Base-by-base conservation (phyloP, 2,888 invertebrate genomes). In the Allophyes oxyacanthae region DNA sequence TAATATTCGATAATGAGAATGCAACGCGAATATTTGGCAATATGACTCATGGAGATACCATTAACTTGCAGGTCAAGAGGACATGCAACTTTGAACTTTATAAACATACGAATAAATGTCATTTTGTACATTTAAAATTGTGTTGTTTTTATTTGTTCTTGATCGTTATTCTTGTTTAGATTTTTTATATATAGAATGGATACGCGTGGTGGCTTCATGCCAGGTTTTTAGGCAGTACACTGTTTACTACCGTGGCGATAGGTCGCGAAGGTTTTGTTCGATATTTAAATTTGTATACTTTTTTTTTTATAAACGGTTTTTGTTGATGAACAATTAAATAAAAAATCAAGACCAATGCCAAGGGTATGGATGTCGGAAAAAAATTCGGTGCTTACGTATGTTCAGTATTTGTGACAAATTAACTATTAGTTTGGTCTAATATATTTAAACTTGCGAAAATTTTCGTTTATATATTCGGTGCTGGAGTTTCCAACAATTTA, bases 161-260 rank as follows among this genome's bases (percentile, higher is more conserved):
- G 68, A 74, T 73, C 63, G 64, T 76, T 76, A 69, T 73, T 74
- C 74, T 53, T 77, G 65, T 75, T 76, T 73, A 75, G 75, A 40
- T 74, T 77, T 74, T 80, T 79, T 87, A 85, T 84, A 81, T 86
- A 86, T 86, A 87, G 83, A 81, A 71, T 50, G 51, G 63, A 70
- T 70, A 73, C 68, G 68, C 60, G 57, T 51, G 57, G 78, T 89
- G 90, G 91, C 86, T 67, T 26, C 13, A 66, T 83, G 91, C 90
- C 91, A 91, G 84, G 67, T 68, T 66, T 69, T 62, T 46, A 52
- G 56, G 74, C 84, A 90, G 89, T 91, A 53, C 76, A 77, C 79
- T 87, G 84, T 85, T 85, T 87, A 83, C 82, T 61, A 70, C 71
- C 66, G 75, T 38, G 46, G 57, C 44, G 65, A 46, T 51, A 67